Conservation (phyloP, 2,888 invertebrate genomes). For the Cecidostiba fungosa region DNA sequence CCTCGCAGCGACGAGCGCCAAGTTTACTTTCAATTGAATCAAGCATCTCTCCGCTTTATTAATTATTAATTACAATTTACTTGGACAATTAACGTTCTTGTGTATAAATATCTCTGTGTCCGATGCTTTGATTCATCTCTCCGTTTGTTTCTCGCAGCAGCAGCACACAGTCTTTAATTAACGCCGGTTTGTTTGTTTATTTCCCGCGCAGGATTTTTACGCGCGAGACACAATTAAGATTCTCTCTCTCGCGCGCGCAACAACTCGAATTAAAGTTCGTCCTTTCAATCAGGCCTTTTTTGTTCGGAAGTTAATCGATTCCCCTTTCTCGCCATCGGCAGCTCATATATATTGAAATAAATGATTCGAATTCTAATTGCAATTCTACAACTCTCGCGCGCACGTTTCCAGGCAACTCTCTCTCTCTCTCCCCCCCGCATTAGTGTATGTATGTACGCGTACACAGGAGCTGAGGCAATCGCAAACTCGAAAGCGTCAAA, state of each 20-base stretch:
- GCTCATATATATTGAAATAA: conserved; percentile 35
- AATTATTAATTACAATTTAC: conserved; percentile 52
- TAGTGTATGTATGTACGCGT: background rate
- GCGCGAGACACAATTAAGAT: conserved; percentile 3
- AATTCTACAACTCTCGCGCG: background rate
- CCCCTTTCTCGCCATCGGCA: background rate
- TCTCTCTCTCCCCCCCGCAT: background rate
- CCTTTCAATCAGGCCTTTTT: conserved; percentile 22
- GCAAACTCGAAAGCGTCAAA: conserved; percentile 50
- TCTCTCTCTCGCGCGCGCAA: background rate
- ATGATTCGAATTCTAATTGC: conserved; percentile 48
- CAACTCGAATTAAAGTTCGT: conserved; percentile 35
- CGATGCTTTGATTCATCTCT: background rate
- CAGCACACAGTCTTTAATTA: background rate
- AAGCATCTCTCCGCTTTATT: conserved; percentile 50
- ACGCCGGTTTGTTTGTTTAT: background rate
- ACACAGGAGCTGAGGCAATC: background rate
- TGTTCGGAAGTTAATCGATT: conserved; percentile 22
- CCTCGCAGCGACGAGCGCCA: conserved; percentile 19
- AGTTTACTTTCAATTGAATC: conserved; percentile 47
- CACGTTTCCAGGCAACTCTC: conserved; percentile 19
- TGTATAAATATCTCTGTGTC: background rate
- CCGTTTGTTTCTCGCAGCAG: too few relatives aligned
- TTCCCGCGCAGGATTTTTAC: background rate
- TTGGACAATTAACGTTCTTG: conserved; percentile 17